Conservation (phyloP, 1,140 invertebrate genomes). For the Platorchestia sp. region DNA sequence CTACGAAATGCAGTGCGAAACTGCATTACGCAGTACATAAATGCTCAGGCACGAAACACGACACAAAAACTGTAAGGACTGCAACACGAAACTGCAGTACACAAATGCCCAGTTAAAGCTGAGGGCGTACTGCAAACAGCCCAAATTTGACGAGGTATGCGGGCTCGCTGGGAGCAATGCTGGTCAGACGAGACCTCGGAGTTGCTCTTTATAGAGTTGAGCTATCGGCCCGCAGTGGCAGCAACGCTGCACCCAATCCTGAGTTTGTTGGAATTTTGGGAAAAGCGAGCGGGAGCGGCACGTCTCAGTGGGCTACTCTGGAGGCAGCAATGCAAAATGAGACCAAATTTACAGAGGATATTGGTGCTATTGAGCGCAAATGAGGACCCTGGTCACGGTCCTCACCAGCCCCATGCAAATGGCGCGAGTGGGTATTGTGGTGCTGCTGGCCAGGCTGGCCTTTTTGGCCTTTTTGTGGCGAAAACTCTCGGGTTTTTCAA, state of each 20-base stretch:
- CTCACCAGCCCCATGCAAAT: neutral
- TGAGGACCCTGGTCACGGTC: conserved; percentile 8
- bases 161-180: neutral
- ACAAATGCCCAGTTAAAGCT: neutral
- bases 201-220: neutral
- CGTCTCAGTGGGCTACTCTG: neutral
- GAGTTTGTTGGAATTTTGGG: neutral
- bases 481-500: too few relatives aligned
- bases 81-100: neutral
- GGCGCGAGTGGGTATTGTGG: neutral
- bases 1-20: neutral
- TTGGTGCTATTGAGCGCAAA: conserved; percentile 3
- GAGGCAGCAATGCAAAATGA: conserved; percentile 3
- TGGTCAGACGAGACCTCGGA: neutral
- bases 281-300: neutral
- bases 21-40: neutral
- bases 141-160: neutral
- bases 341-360: conserved; percentile 14
- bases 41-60: neutral
- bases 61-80: neutral
- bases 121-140: neutral
- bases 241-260: neutral
- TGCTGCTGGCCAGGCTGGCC: neutral
- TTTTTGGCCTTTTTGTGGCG: too few relatives aligned
- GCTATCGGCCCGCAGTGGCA: neutral